A percentile compares a stretch with the other conserved stretches of the same genome.
phyloP scores from a whole-genome alignment of 1,140 invertebrate species.

The Hetaerina americana region DNA sequence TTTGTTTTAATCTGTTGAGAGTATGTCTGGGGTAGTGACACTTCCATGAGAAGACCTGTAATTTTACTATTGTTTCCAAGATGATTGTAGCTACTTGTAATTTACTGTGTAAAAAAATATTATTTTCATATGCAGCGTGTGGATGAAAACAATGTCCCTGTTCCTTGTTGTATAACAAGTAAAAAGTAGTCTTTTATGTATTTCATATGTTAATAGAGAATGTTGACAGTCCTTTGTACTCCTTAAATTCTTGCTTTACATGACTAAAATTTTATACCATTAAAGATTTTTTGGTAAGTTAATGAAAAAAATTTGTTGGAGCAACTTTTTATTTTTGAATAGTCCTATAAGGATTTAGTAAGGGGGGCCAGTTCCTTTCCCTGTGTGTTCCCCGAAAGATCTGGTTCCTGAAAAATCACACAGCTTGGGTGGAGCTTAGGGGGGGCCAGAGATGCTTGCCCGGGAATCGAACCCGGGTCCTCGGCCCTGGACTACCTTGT shows the following conservation, averaged over 20 bases:
- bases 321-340: too few relatives aligned
- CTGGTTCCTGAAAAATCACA: too few relatives aligned
- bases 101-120: neutral
- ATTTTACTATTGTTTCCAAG: neutral
- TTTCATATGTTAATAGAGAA: neutral
- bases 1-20: too few relatives aligned
- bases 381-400: too few relatives aligned
- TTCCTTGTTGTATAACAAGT: neutral
- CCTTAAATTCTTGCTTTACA: neutral
- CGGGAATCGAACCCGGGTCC: too few relatives aligned
- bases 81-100: neutral
- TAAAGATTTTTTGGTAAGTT: too few relatives aligned
- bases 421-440: too few relatives aligned
- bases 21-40: neutral
- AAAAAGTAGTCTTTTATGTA: neutral
- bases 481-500: too few relatives aligned
- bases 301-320: too few relatives aligned
- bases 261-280: neutral
- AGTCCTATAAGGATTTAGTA: too few relatives aligned
- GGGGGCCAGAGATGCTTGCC: too few relatives aligned
- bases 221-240: neutral
- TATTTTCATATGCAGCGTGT: neutral
- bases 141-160: neutral
- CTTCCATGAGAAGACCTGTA: neutral
- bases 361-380: too few relatives aligned